phyloP scores from a whole-genome alignment of 2,113 vertebrate genomes.

The Gadus chalcogrammus region DNA sequence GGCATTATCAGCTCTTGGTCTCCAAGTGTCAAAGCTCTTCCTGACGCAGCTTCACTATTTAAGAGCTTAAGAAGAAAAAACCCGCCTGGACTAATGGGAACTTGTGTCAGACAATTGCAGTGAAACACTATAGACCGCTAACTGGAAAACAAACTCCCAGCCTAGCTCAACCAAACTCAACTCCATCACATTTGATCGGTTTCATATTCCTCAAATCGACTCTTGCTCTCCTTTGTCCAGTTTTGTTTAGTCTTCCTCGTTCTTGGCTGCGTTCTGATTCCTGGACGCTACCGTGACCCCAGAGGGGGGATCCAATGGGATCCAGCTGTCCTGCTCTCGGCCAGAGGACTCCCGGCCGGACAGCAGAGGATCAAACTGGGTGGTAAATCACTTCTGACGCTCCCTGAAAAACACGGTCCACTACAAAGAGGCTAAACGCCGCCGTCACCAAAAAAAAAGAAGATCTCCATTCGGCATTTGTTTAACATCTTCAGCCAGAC shows the following conservation, averaged over 20 bases:
- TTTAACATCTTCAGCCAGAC: not conserved
- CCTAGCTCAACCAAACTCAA: no score
- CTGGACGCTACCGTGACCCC: not conserved
- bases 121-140: no score
- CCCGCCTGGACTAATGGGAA: no score
- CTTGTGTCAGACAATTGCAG: no score
- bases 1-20: no score
- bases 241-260: not conserved
- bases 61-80: no score
- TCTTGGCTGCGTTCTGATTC: not conserved
- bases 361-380: not conserved
- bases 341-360: not conserved
- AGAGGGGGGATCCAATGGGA: not conserved
- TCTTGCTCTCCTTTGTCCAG: no score
- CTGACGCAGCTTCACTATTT: no score
- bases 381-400: not conserved
- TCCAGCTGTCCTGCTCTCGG: slow-evolving; percentile 1
- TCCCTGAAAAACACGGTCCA: not conserved
- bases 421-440: not conserved
- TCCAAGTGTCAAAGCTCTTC: no score
- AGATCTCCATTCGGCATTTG: not conserved
- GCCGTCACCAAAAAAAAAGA: not conserved
- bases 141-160: no score
- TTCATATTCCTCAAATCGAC: no score
- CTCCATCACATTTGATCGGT: no score